Evolutionary conservation across 2,888 invertebrate genomes (phyloP), one percentile per base, ranked within the genome.

Genomic region (Coleophora flavipennella): DNA sequence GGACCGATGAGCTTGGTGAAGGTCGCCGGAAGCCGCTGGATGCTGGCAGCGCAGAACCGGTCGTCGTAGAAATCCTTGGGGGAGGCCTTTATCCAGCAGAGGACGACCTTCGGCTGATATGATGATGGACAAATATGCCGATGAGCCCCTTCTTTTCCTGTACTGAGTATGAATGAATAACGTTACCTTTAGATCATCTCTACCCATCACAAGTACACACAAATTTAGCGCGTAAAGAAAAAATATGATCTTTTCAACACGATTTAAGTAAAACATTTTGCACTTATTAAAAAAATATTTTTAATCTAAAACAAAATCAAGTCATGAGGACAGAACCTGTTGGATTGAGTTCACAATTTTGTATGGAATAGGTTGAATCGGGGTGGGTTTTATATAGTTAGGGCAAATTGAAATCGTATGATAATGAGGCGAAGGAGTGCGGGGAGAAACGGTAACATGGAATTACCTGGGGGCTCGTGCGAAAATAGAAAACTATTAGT

Each of bases 391-490:
- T 64, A 57, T 68, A 66, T 57, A 60, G n/a, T 38, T 35, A 36
- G 39, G 38, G 45, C 37, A 50, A 50, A 57, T 59, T 49, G 58
- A 55, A 59, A 58, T 53, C 41, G 40, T 59, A 62, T 65, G 62
- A 13, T 57, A 67, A 67, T 65, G 28, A 51, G 51, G 46, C 40
- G 42, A 53, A 48, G 62, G 51, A 50, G 35, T 13, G 1, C n/a
- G 49, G 60, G 62, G 53, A 10, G 2, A 41, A 40, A 29, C 20
- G 36, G 38, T 8, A 29, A 41, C 40, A 31, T 34, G 37, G 6
- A 2, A 14, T 33, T 25, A 14, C n/a, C 35, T 20, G 20, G 20
- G 20, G 20, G 6, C 20, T 20, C 20, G 6, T n/a, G 6, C 6
- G 20, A 20, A 20, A 20, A 20, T 20, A 20, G 20, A 20, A 20